Evolutionary conservation across 1,140 invertebrate genomes (phyloP).

Genomic region (Megalopta genalis): DNA sequence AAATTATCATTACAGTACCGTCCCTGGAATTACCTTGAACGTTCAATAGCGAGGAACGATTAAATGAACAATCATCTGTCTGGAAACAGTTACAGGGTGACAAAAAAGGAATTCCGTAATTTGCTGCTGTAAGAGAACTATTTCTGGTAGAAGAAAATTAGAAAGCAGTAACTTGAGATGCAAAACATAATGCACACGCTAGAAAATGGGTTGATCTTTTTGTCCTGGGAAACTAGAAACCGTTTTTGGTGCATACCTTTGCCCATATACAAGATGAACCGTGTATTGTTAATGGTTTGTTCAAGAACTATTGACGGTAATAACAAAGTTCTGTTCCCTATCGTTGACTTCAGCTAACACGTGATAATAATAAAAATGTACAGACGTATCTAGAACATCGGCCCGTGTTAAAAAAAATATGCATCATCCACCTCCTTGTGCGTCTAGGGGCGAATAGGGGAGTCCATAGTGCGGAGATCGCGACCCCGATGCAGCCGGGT

Average conservation of each 20-base stretch:
- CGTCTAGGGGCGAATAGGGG: no score
- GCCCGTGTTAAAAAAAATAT: no score
- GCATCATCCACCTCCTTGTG: background rate
- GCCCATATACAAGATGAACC: no score
- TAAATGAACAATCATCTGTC: background rate
- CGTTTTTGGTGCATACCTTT: background rate
- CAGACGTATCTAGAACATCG: no score
- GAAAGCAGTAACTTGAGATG: background rate
- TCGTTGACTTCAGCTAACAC: no score
- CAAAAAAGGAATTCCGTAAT: background rate
- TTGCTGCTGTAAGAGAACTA: background rate
- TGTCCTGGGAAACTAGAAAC: background rate
- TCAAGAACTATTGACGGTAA: no score
- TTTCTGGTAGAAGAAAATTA: background rate
- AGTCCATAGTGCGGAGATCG: constrained; percentile 42
- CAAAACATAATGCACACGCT: background rate
- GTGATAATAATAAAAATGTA: no score
- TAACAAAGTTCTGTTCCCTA: no score
- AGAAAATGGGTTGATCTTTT: background rate
- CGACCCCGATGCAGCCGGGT: constrained; percentile 8
- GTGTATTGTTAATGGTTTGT: no score
- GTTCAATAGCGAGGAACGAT: background rate
- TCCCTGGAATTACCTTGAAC: background rate
- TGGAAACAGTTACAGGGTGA: background rate
- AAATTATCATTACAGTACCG: background rate